These are phyloP conservation scores for Xestia rhomboidea DNA, from an alignment of 2,888 invertebrate species.

Conservation along the genomic window DNA sequence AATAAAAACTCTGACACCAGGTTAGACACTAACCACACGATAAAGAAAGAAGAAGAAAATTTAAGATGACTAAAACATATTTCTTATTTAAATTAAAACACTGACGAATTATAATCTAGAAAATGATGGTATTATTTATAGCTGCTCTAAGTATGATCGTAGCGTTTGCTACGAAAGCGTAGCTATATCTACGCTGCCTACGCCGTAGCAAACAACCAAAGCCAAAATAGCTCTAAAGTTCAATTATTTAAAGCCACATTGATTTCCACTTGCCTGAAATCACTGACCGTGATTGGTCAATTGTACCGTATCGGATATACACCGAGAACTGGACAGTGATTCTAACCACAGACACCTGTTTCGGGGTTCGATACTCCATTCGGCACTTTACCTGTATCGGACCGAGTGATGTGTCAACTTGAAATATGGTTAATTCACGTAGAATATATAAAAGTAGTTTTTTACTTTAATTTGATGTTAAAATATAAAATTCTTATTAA, in stretches of 20 bases:
- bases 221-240: neutral
- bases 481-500: too few relatives aligned
- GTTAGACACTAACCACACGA: too few relatives aligned
- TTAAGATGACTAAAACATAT: neutral
- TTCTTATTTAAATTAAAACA: neutral
- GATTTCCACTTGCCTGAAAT: constrained; percentile 28
- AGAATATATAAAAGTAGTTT: neutral
- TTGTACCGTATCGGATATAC: constrained; percentile 23
- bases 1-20: too few relatives aligned
- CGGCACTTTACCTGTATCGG: constrained; percentile 16
- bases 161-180: constrained; percentile 28
- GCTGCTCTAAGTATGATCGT: neutral
- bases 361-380: constrained; percentile 26
- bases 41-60: too few relatives aligned
- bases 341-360: constrained; percentile 47
- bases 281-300: constrained; percentile 37
- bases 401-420: neutral
- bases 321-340: constrained; percentile 5
- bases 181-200: constrained; percentile 17
- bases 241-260: constrained; percentile 25
- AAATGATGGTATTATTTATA: neutral
- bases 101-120: neutral
- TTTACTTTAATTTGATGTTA: too few relatives aligned
- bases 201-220: constrained; percentile 36
- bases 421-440: neutral